A percentile compares a stretch with the other conserved stretches of the same genome.
phyloP scores from a whole-genome alignment of 2,113 vertebrate genomes.

The Neotoma lepida region DNA sequence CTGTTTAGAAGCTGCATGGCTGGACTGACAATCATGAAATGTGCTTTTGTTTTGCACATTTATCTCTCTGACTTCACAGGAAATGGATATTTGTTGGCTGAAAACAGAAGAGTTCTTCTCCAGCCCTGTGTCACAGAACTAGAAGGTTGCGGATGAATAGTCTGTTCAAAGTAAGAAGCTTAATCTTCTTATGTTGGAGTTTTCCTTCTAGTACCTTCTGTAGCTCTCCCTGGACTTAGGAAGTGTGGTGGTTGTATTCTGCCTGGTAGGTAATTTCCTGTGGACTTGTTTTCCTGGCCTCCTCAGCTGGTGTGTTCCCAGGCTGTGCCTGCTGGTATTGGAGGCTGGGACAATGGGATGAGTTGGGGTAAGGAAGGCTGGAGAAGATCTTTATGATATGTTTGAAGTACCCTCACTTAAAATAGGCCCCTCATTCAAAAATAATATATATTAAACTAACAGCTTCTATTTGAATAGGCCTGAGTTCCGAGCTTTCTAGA shows the following conservation, averaged over 20 bases:
- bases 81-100: constrained; percentile 59
- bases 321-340: not conserved
- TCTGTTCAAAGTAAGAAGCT: not conserved
- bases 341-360: not conserved
- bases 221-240: not conserved
- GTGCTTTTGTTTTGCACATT: constrained; percentile 59
- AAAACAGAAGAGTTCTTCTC: constrained; percentile 49
- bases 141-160: constrained; percentile 5
- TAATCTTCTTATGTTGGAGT: not conserved
- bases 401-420: no score
- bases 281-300: not conserved
- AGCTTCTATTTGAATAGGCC: no score
- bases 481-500: no score
- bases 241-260: not conserved
- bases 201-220: not conserved
- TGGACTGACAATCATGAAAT: constrained; percentile 39
- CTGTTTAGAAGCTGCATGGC: constrained; percentile 32
- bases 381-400: not conserved
- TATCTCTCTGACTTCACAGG: constrained; percentile 58
- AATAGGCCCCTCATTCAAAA: no score
- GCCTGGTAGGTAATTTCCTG: not conserved
- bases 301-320: not conserved
- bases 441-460: no score
- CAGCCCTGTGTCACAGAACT: constrained; percentile 9
- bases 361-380: not conserved